phyloP scores from a whole-genome alignment of 2,888 invertebrate genomes.

The Caenorhabditis imperialis region DNA sequence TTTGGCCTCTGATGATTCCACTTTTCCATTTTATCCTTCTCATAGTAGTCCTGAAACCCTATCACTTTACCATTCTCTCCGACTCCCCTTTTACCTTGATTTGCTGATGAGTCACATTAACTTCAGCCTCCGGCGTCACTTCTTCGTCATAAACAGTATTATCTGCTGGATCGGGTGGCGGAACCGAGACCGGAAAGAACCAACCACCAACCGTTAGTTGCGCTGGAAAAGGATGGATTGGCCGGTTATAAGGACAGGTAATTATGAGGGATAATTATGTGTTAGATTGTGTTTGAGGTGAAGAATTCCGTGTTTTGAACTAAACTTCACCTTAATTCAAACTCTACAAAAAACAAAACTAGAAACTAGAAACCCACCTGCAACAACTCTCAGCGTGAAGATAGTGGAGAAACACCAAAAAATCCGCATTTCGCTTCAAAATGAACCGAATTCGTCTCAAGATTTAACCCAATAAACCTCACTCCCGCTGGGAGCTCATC shows the following conservation, averaged over 20 bases:
- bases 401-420: too few species aligned
- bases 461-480: slow-evolving; percentile 12
- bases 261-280: too few species aligned
- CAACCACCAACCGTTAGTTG: slow-evolving; percentile 50
- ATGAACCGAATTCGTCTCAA: slow-evolving; percentile 10
- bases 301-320: too few species aligned
- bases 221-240: slow-evolving; percentile 44
- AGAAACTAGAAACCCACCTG: too few species aligned
- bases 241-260: slow-evolving; percentile 34
- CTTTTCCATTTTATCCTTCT: slow-evolving; percentile 45
- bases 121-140: slow-evolving; percentile 22
- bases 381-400: too few species aligned
- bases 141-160: slow-evolving; percentile 53
- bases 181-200: slow-evolving; percentile 50
- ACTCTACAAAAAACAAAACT: too few species aligned
- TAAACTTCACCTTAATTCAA: too few species aligned
- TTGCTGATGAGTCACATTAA: slow-evolving; percentile 42
- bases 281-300: too few species aligned
- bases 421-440: slow-evolving; percentile 7
- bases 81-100: slow-evolving; percentile 22
- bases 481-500: slow-evolving; percentile 58
- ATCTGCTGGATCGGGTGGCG: slow-evolving; percentile 32
- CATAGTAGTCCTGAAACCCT: slow-evolving; percentile 38
- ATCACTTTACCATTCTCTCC: background rate
- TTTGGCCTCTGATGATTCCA: slow-evolving; percentile 43